phyloP scores from a whole-genome alignment of 2,888 invertebrate genomes.

The Anaspis maculata region DNA sequence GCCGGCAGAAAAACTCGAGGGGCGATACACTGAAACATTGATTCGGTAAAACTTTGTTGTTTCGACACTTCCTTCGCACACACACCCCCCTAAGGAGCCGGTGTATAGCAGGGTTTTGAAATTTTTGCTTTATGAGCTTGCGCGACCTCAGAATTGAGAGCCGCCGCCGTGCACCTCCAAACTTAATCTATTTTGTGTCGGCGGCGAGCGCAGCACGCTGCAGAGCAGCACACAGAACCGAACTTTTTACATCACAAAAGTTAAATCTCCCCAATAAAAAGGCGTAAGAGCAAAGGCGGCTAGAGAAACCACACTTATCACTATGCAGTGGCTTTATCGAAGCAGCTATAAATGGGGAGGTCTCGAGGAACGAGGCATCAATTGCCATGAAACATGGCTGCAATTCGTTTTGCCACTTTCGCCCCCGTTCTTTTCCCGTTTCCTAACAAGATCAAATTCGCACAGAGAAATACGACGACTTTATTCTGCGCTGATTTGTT shows the following conservation, averaged over 20 bases:
- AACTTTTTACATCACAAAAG: constrained; percentile 21
- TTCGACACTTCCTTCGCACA: too few species aligned
- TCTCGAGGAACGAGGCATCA: constrained; percentile 28
- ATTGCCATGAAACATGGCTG: constrained; percentile 35
- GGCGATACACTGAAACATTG: too few species aligned
- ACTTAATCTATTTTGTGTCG: constrained; percentile 19
- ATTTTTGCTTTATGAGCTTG: too few species aligned
- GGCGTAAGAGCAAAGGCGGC: constrained; percentile 19
- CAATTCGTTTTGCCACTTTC: constrained; percentile 30
- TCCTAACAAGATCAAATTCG: constrained; percentile 14
- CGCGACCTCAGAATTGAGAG: too few species aligned
- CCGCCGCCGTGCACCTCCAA: too few species aligned
- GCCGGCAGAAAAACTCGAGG: too few species aligned
- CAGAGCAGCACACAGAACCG: constrained; percentile 3
- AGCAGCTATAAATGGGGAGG: constrained; percentile 30
- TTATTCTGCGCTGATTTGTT: constrained; percentile 13
- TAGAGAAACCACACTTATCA: constrained; percentile 31
- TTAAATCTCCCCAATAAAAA: constrained; percentile 22
- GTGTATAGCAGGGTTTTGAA: too few species aligned
- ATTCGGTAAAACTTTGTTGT: too few species aligned
- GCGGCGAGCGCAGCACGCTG: too few species aligned
- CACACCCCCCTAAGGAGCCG: too few species aligned
- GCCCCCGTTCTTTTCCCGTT: constrained; percentile 5
- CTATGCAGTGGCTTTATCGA: constrained; percentile 33
- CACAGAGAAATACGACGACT: constrained; percentile 13